Evolutionary conservation across 2,888 invertebrate species (phyloP), one percentile per base, ranked within the genome.

Genomic region (Bellardia bayeri): DNA sequence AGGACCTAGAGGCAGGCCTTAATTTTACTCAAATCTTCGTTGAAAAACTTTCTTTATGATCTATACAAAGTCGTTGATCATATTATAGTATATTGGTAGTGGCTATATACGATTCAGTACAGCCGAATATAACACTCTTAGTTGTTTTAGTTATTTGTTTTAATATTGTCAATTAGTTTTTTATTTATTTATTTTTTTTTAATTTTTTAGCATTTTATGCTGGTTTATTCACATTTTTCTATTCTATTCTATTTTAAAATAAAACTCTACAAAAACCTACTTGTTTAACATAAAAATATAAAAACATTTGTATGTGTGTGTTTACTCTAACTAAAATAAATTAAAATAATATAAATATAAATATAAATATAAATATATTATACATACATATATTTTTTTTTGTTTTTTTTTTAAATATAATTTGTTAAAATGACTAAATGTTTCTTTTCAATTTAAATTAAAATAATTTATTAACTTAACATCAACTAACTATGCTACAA

Each of bases 191-290:
- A 91, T 90, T 90, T 90, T 90, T 89, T 88, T 82, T 16, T 7
- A 3, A 89, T 92, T 92, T 91, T 92, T 90, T 90, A 92, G 92
- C 92, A 90, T 91, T 91, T 82, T 56, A 88, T 92, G 92, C 92
- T 92, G 88, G 76, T 79, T 85, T 87, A 79, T 58, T 74, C n/a
- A 54, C 40, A 68, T 66, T 49, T 33, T 49, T 63, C 16, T n/a
- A 75, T 37, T 42, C 61, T n/a, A 75, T 37, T 42, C 61, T 81
- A 71, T 75, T 78, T 76, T 89, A 91, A 90, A 90, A 89, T 90
- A 54, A 61, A 42, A 42, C 51, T 63, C 33, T 61, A 16, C 9
- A 9, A 61, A 82, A 72, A 66, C 78, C 14, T 82, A 88, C 74
- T 83, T 88, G 86, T 68, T 86, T 61, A n/a, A 49, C 58, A 33